Base-by-base conservation (phyloP, 2,797 vertebrate genomes). In the Myotis vivesi region DNA sequence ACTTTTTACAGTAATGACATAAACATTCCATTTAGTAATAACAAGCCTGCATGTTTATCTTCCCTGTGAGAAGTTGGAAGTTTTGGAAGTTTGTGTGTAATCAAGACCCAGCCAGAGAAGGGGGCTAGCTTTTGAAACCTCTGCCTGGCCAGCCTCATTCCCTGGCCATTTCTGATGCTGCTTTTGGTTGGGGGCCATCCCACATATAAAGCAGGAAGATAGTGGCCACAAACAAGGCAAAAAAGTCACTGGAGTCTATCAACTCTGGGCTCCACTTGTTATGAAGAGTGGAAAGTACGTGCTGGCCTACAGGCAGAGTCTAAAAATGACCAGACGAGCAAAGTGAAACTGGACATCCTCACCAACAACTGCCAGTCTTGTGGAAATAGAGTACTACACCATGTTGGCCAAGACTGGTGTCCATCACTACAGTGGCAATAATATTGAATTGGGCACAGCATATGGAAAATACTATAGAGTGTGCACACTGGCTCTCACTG, bases 1-100 rank as follows among this genome's bases (percentile, higher is more conserved):
- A 81, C 55, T 94, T 95, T 89, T 77, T 49, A 64, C 64, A 95
- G 38, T 59, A 69, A 83, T 79, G 49, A 69, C 36, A 59, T 75
- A 82, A 71, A 8, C 20, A 8, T 46, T 91, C 41, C 68, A 68
- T 87, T 80, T 30, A 36, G 36, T 89, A 87, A 22, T 87, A 38
- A 79, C 46, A 68, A 36, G 55, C 69, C 30, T 87, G 41, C 4
- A 1, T 68, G 69, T 94, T 87, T 71, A 46, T 83, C 64, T 92
- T 77, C 55, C 30, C 51, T 44, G 41, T 90, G 77, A 90, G 59
- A 85, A 80, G 16, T 88, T 66, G 64, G 17, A 66, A 66, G 64
- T 66, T 66, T 92, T 87, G 62, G 46, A 41, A 72, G 59, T 75
- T 85, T 69, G 57, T 55, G 23, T 49, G 16, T 75, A 49, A 25